Evolutionary conservation across 2,113 vertebrate genomes (phyloP).

Genomic region (Solenodon paradoxus): DNA sequence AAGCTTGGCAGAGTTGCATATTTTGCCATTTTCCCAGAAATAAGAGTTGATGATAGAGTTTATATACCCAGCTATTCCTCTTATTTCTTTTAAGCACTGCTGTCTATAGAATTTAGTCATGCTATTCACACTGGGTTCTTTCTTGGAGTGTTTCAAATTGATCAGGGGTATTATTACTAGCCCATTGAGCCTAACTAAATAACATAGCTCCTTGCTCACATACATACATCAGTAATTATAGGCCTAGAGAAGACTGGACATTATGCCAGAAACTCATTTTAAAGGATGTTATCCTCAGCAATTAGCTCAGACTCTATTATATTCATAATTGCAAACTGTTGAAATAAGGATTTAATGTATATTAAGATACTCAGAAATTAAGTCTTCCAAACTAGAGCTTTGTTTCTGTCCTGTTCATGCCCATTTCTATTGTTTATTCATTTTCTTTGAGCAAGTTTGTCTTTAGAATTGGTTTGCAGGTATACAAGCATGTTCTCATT

Average conservation of each 20-base stretch:
- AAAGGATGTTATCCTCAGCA: constrained; percentile 56
- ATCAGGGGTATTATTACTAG: constrained; percentile 25
- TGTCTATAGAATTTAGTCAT: constrained; percentile 26
- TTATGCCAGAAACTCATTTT: constrained; percentile 43
- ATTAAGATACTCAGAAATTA: constrained; percentile 36
- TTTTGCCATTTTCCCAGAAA: constrained; percentile 37
- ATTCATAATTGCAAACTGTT: constrained; percentile 45
- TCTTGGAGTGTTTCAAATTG: constrained; percentile 11
- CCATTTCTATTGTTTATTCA: background rate
- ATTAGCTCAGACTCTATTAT: constrained; percentile 47
- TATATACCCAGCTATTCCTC: background rate
- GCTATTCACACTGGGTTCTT: constrained; percentile 40
- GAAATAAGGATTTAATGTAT: constrained; percentile 45
- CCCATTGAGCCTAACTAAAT: background rate
- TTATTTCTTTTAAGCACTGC: constrained; percentile 10
- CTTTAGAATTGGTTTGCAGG: background rate
- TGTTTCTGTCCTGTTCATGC: background rate
- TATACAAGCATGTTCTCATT: background rate
- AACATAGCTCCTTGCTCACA: constrained; percentile 33
- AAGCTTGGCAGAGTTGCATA: background rate
- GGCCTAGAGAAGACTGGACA: constrained; percentile 26
- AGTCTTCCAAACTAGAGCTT: constrained; percentile 14
- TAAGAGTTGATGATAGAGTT: constrained; percentile 1
- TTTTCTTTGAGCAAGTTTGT: constrained; percentile 22
- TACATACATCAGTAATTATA: constrained; percentile 31